Evolutionary conservation across 1,140 invertebrate species (phyloP).

Genomic region (Arion vulgaris): DNA sequence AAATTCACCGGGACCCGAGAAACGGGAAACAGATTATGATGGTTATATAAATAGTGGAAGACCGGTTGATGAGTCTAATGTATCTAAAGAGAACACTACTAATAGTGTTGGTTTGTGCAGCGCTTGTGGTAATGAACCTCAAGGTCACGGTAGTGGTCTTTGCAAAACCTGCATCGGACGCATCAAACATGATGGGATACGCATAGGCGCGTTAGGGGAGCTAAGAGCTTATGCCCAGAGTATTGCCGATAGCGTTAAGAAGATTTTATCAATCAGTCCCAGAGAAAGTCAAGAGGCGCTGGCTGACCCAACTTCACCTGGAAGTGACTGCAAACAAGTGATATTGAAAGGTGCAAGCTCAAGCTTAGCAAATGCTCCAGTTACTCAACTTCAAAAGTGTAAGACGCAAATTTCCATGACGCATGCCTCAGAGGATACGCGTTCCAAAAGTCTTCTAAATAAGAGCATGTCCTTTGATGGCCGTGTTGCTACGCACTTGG

Average conservation of each 20-base stretch:
- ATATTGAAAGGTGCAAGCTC: background rate
- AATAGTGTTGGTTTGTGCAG: background rate
- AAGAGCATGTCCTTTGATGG: background rate
- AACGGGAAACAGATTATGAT: background rate
- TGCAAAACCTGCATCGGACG: conserved; percentile 11
- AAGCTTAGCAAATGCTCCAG: background rate
- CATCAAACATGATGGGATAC: background rate
- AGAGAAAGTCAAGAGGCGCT: background rate
- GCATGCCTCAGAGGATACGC: background rate
- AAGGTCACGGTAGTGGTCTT: background rate
- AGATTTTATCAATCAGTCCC: conserved; percentile 3
- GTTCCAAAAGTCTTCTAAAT: background rate
- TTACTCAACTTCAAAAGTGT: background rate
- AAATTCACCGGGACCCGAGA: background rate
- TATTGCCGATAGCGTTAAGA: conserved; percentile 15
- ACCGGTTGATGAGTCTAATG: background rate
- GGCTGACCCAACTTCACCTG: background rate
- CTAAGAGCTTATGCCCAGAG: conserved; percentile 11
- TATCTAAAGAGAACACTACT: background rate
- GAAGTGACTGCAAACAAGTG: background rate
- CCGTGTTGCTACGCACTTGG: background rate
- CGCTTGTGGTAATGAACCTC: background rate
- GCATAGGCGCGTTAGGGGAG: background rate
- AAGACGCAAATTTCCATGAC: background rate
- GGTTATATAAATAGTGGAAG: background rate